phyloP scores from a whole-genome alignment of 1,140 invertebrate genomes.

The Neodiprion virginianus region DNA sequence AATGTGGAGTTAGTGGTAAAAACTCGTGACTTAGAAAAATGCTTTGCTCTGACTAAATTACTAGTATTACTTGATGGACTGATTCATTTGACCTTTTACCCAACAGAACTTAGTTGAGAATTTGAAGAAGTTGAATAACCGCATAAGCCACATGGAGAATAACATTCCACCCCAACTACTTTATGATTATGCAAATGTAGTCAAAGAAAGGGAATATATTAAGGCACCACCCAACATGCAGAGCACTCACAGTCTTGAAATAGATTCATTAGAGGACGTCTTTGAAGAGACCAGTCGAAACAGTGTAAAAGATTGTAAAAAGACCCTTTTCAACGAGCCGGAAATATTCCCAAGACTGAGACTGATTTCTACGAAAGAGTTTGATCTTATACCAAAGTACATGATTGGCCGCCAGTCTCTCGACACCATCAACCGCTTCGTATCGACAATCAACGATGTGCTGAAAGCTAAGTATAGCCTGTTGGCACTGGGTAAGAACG shows the following conservation, averaged over 20 bases:
- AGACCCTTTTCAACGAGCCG: constrained; percentile 44
- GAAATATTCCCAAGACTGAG: constrained; percentile 35
- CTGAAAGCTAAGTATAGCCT: constrained; percentile 50
- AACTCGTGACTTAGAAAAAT: constrained; percentile 4
- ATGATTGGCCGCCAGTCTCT: constrained; percentile 49
- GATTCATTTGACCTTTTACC: background rate
- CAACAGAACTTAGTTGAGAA: background rate
- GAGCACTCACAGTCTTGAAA: background rate
- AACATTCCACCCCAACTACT: background rate
- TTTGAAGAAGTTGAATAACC: constrained; percentile 4
- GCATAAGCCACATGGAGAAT: constrained; percentile 10
- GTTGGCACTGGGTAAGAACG: constrained; percentile 43
- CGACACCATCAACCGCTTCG: constrained; percentile 43
- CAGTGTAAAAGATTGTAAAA: constrained; percentile 42
- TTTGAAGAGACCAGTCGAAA: background rate
- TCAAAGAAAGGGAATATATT: background rate
- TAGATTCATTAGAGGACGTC: background rate
- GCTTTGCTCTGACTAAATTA: background rate
- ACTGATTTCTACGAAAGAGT: constrained; percentile 41
- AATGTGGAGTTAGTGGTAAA: constrained; percentile 37
- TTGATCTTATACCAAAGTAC: constrained; percentile 51
- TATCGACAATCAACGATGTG: constrained; percentile 48
- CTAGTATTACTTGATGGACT: background rate
- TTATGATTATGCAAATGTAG: constrained; percentile 8
- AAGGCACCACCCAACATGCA: background rate